Base-by-base conservation (phyloP, 2,113 vertebrate genomes). In the Esox niger region DNA sequence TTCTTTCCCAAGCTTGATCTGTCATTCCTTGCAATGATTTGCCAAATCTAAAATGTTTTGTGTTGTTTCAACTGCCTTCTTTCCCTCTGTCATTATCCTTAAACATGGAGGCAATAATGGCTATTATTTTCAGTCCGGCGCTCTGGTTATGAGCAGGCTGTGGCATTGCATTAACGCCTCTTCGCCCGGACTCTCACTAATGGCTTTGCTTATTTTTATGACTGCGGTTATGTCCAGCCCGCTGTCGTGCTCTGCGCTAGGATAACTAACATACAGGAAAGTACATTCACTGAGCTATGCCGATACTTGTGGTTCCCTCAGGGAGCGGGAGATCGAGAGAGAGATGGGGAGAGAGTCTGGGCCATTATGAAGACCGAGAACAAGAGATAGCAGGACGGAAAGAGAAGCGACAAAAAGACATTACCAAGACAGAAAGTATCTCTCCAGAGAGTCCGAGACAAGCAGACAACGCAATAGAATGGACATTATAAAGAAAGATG, bases 81-180 rank as follows among this genome's bases (percentile, higher is more conserved):
- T n/a, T 52, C 43, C 56, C 75, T n/a, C n/a, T n/a, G n/a, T n/a
- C n/a, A n/a, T n/a, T n/a, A n/a, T n/a, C n/a, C n/a, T n/a, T n/a
- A n/a, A n/a, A n/a, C n/a, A 66, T 54, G 64, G 38, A 43, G 38
- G 38, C 38, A 43, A 4, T 43, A 43, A 43, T 43, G 38, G 38
- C 38, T 43, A 10, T 7, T 38, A 15, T 38, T 38, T 13, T 38
- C 35, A 13, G 35, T 38, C 35, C 35, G 15, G 35, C 4, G 9
- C n/a, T n/a, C n/a, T n/a, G n/a, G n/a, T n/a, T 2, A 38, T 13
- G 10, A 15, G 35, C 4, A 38, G 35, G 15, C 35, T 58, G 58
- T 43, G 8, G 68, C 0, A 56, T 69, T 89, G 84, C 87, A 86
- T 86, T 86, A 84, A 78, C 61, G 73, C 73, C 78, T 86, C 79